These are phyloP conservation scores for Anoplolepis gracilipes DNA, from an alignment of 1,140 invertebrate genomes.

Conservation along the genomic window DNA sequence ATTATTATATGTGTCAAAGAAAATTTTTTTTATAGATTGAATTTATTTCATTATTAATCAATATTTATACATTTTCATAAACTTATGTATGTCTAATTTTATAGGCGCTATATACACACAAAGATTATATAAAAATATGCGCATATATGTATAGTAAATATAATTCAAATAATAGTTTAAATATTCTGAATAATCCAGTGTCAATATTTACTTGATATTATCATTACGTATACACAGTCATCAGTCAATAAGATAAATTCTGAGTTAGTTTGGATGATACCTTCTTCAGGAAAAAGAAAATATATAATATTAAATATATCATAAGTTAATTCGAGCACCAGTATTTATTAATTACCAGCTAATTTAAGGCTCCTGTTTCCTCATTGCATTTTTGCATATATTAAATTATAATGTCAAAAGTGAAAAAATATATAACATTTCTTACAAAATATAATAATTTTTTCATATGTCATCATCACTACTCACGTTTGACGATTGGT, in stretches of 20 bases:
- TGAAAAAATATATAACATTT: too few species aligned
- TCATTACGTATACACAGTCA: constrained; percentile 72
- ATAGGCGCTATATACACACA: constrained; percentile 73
- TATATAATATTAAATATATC: constrained; percentile 6
- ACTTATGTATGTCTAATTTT: constrained; percentile 50
- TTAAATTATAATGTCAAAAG: too few species aligned
- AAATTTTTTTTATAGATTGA: constrained; percentile 30
- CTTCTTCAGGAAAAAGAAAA: constrained; percentile 1
- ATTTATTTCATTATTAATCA: constrained; percentile 57
- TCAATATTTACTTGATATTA: constrained; percentile 47
- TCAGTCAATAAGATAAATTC: constrained; percentile 56
- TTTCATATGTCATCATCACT: too few species aligned
- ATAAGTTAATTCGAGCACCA: constrained; percentile 15
- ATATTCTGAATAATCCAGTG: constrained; percentile 7
- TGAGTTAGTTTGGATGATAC: background rate
- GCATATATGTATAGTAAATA: constrained; percentile 63
- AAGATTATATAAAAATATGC: constrained; percentile 80
- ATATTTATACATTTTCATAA: constrained; percentile 63
- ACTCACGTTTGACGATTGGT: too few species aligned
- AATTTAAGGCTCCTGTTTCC: too few species aligned
- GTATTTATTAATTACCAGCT: too few species aligned
- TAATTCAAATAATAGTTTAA: constrained; percentile 56
- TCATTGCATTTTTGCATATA: too few species aligned
- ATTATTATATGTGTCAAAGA: background rate
- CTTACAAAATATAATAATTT: too few species aligned